These are phyloP conservation scores for Yasuhikotakia modesta DNA, from an alignment of 2,797 vertebrate species.

Conservation along the genomic window DNA sequence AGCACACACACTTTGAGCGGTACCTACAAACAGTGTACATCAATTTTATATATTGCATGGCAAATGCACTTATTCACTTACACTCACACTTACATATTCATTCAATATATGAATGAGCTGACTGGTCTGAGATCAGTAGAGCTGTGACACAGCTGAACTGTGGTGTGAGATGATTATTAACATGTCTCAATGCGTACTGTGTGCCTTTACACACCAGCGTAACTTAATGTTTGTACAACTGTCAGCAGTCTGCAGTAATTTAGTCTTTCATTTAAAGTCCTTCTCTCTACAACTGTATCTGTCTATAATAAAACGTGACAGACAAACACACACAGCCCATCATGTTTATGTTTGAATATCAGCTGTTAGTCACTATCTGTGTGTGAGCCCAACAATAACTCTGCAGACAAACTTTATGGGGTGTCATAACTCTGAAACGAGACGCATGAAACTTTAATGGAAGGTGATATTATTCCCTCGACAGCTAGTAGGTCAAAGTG, in stretches of 20 bases:
- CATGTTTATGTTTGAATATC: background rate
- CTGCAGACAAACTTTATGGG: conserved; percentile 14
- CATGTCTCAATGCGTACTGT: no score
- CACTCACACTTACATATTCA: no score
- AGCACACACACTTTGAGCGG: no score
- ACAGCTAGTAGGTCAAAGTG: conserved; percentile 27
- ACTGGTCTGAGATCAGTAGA: no score
- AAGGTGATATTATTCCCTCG: conserved; percentile 27
- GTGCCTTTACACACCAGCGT: no score
- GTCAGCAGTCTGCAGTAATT: background rate
- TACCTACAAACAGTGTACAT: no score
- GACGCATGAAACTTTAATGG: conserved; percentile 32
- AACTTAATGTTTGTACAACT: background rate
- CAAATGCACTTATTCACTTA: no score
- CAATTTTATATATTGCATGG: no score
- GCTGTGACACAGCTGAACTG: no score
- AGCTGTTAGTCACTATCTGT: conserved; percentile 8
- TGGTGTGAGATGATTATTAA: no score
- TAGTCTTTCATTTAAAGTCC: background rate
- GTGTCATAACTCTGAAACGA: conserved; percentile 28
- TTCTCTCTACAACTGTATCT: background rate
- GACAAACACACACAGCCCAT: background rate
- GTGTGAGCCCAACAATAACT: background rate
- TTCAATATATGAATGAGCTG: no score
- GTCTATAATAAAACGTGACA: background rate